Evolutionary conservation across 2,113 vertebrate genomes (phyloP).

Genomic region (Pollimyrus isidori): DNA sequence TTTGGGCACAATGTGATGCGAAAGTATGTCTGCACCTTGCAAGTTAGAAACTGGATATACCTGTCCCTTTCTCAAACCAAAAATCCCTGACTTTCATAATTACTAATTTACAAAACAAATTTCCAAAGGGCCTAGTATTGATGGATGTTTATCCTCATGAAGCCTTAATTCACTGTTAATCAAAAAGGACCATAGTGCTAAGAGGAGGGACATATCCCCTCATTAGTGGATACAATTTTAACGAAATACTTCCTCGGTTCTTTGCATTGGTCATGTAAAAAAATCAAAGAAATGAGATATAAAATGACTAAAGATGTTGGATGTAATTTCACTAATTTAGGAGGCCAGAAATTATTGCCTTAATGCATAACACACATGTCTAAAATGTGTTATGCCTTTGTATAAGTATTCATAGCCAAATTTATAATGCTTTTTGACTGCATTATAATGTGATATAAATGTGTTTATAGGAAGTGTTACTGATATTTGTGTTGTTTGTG

Average conservation of each 20-base stretch:
- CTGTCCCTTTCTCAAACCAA: not conserved
- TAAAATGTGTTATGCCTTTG: not conserved
- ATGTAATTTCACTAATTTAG: not conserved
- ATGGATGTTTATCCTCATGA: not conserved
- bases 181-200: not conserved
- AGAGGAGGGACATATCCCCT: not conserved
- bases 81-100: not conserved
- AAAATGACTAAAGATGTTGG: not conserved
- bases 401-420: not conserved
- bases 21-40: not conserved
- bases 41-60: not conserved
- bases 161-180: not conserved
- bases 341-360: not conserved
- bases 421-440: not conserved
- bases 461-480: not conserved
- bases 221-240: not conserved
- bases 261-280: not conserved
- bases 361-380: not conserved
- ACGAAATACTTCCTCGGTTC: not conserved
- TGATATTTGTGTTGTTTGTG: not conserved
- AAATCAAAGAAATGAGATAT: not conserved
- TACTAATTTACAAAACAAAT: not conserved
- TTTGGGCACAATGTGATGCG: too few relatives aligned
- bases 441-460: not conserved
- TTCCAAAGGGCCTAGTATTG: not conserved